A percentile compares a stretch with the other conserved stretches of the same genome.
phyloP scores from a whole-genome alignment of 2,797 vertebrate genomes.

The Myotis myotis region DNA sequence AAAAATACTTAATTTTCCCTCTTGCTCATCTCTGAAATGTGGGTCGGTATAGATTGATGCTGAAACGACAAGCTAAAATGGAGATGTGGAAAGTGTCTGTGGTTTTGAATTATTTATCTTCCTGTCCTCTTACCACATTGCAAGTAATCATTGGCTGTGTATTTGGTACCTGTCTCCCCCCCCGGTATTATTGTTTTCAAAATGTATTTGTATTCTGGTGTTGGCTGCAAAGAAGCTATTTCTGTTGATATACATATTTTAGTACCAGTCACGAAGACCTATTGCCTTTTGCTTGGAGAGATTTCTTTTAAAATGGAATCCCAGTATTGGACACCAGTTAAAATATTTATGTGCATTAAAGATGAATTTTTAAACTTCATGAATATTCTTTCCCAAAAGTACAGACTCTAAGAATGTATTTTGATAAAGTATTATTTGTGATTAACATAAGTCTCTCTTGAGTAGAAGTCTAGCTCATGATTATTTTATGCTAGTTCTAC shows the following conservation, averaged over 20 bases:
- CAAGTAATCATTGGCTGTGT: background rate
- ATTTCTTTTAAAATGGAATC: slow-evolving; percentile 52
- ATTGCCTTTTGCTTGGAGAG: background rate
- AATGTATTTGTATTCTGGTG: background rate
- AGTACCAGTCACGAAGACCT: background rate
- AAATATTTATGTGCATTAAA: slow-evolving; percentile 62
- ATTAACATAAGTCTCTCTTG: slow-evolving; percentile 61
- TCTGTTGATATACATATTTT: background rate
- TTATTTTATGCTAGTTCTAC: slow-evolving; percentile 40
- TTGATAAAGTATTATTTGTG: slow-evolving; percentile 77
- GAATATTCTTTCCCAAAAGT: slow-evolving; percentile 74
- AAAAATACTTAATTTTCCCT: background rate
- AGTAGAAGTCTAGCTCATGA: slow-evolving; percentile 31
- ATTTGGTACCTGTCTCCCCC: background rate
- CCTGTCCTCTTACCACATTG: background rate
- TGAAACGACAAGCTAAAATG: background rate
- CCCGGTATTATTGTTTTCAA: background rate
- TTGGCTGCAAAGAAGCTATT: background rate
- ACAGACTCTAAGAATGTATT: slow-evolving; percentile 72
- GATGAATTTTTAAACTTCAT: slow-evolving; percentile 66
- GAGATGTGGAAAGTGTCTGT: background rate
- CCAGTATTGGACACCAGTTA: slow-evolving; percentile 28
- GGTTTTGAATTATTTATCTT: slow-evolving; percentile 23
- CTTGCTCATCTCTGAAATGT: background rate
- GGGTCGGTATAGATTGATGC: background rate